These are phyloP conservation scores for Hippocampus guttulatus DNA, from an alignment of 2,113 vertebrate species.

Conservation along the genomic window DNA sequence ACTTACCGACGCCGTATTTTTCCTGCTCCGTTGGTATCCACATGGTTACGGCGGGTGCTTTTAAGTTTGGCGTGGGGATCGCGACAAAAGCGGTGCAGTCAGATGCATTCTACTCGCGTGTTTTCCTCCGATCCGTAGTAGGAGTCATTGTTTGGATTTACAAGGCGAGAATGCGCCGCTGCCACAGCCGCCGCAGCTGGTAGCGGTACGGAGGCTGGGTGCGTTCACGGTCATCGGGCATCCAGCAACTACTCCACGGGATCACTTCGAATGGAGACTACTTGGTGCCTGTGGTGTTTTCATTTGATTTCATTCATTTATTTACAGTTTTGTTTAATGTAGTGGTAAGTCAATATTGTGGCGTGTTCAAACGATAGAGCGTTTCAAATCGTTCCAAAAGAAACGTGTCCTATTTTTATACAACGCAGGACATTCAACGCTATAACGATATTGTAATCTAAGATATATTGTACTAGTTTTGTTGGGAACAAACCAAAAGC, in stretches of 20 bases:
- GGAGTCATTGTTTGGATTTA: constrained; percentile 76
- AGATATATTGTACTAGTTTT: not conserved
- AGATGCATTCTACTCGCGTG: constrained; percentile 65
- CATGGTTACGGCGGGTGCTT: constrained; percentile 74
- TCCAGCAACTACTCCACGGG: accelerated
- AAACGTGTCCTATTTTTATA: not conserved
- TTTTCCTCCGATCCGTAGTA: constrained; percentile 58
- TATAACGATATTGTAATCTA: not conserved
- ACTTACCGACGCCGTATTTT: constrained; percentile 98
- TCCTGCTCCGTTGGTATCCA: constrained; percentile 96
- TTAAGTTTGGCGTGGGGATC: constrained; percentile 43
- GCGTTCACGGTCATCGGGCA: constrained; percentile 43
- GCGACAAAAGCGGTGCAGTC: constrained; percentile 41
- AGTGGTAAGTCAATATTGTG: not conserved
- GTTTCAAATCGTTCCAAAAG: not conserved
- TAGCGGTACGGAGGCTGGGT: constrained; percentile 37
- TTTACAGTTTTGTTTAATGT: not conserved
- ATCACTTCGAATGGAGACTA: not conserved
- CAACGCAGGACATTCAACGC: not conserved
- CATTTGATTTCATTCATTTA: not conserved
- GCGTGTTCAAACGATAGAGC: not conserved
- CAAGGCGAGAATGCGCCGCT: constrained; percentile 51
- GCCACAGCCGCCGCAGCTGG: constrained; percentile 37
- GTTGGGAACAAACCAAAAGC: not conserved
- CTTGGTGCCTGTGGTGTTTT: not conserved